Percentiles rank a stretch among this genome's conserved stretches.
Conservation (phyloP, 2,797 vertebrate species). For the Emydoidea blandingii region DNA sequence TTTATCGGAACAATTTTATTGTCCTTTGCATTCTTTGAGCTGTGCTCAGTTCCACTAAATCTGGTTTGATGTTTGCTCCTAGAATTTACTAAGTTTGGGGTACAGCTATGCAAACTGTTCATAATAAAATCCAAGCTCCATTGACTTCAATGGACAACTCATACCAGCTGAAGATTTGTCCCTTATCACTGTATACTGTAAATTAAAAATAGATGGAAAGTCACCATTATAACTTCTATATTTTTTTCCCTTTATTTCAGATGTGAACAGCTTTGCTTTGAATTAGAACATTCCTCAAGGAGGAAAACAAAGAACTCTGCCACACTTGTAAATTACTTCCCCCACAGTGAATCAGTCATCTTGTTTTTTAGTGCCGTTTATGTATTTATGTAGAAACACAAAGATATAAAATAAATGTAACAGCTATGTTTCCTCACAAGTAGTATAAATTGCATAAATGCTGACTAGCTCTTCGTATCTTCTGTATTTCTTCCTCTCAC, state of each 20-base stretch:
- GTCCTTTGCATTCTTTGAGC: neutral
- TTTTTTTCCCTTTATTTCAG: neutral
- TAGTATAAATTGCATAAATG: neutral
- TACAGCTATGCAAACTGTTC: neutral
- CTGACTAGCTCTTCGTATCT: neutral
- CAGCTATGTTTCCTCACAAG: neutral
- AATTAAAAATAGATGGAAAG: neutral
- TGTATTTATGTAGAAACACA: neutral
- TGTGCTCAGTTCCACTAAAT: neutral
- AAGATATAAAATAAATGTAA: neutral
- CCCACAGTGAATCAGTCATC: fast-evolving
- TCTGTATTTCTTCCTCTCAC: neutral
- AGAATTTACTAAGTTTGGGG: neutral
- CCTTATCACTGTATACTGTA: neutral
- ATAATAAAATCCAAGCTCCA: neutral
- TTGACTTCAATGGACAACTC: neutral
- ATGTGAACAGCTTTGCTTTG: fast-evolving
- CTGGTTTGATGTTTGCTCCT: neutral
- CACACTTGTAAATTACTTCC: fast-evolving
- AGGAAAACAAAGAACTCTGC: neutral
- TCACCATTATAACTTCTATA: neutral
- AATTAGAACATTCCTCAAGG: neutral
- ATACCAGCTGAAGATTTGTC: neutral
- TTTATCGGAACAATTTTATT: neutral
- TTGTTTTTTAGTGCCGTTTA: neutral